Evolutionary conservation across 2,113 vertebrate genomes (phyloP), one percentile per base, ranked within the genome.

Genomic region (Cyanoderma ruficeps): DNA sequence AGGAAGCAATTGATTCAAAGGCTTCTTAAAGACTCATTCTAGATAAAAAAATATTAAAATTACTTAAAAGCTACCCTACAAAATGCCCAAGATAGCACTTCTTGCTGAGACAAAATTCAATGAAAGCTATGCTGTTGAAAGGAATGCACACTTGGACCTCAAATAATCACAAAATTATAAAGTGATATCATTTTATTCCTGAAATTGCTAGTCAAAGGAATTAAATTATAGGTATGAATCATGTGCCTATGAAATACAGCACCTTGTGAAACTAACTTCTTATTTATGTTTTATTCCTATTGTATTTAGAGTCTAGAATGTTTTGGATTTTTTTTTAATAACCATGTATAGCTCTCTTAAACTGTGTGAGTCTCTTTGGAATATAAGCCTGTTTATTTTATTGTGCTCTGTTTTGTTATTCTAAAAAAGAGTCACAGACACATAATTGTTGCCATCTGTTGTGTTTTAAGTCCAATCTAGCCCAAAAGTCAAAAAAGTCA

Each of bases 371-470:
- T 94, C 93, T 94, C 96, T 96, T 97, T 91, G 90, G 97, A 97
- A 95, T 89, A 97, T 95, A 97, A 87, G 83, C 87, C 85, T 98
- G 97, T 98, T 98, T 98, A 97, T 98, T 98, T 98, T 98, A 98
- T 98, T 98, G 96, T 97, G 80, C 92, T 97, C 95, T 98, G 95
- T 98, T 98, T 98, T 97, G 97, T 97, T 97, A 91, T 97, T 97
- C 88, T 95, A 90, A 95, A 90, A 94, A 92, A 87, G 97, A 94
- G 82, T 96, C 96, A 97, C 97, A 98, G 95, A 97, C 96, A 95
- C 95, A 82, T 98, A 98, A 98, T 98, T 84, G 27, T 97, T 97
- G 97, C 98, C 98, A 98, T 98, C 97, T 98, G 98, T 97, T 98
- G 96, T 97, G 93, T 97, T 98, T 98, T 97, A 97, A 98, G 95